Evolutionary conservation across 2,888 invertebrate species (phyloP), one percentile per base, ranked within the genome.

Genomic region (Blera fallax): DNA sequence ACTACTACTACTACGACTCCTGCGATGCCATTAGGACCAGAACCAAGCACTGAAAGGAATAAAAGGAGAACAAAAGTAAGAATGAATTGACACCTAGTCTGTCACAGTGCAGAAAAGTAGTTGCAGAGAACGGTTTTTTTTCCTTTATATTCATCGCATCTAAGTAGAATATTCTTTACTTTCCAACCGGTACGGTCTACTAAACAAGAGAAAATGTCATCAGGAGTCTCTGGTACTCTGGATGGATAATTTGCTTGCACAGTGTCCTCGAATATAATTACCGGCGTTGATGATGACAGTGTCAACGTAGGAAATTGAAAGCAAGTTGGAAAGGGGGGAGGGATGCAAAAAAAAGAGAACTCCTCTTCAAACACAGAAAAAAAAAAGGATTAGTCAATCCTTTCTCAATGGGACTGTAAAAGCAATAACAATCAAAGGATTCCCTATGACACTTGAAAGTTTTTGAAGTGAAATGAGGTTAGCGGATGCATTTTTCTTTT

Each of bases 201-300:
- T 79, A 32, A 79, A 58, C 48, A 65, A 29, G 40, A 48, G 56
- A 48, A 58, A 21, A 64, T 58, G 54, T 64, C 78, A 72, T 65
- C 64, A 54, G 48, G 43, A 48, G 24, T 50, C 24, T 34, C 34
- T 27, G 40, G n/a, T n/a, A 48, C 45, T 34, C 54, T 60, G 1
- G 14, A 50, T n/a, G 40, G 18, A 77, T 60, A 69, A 69, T 69
- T 77, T 77, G 27, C 77, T 69, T 54, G 34, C 54, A 70, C 69
- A 27, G 50, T 54, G 62, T 62, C 34, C 60, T 60, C 69, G 62
- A 70, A 60, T 27, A 78, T 70, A 70, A 70, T 70, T 78, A 78
- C 67, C 77, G 77, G 24, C 62, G 43, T 67, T 54, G 78, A 54
- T 32, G 48, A 73, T 73, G 72, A 45, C 45, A 67, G 64, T 78